A percentile compares a stretch with the other conserved stretches of the same genome.
These are phyloP conservation scores for Illadopsis cleaveri DNA, from an alignment of 2,113 vertebrate species.

Conservation along the genomic window DNA sequence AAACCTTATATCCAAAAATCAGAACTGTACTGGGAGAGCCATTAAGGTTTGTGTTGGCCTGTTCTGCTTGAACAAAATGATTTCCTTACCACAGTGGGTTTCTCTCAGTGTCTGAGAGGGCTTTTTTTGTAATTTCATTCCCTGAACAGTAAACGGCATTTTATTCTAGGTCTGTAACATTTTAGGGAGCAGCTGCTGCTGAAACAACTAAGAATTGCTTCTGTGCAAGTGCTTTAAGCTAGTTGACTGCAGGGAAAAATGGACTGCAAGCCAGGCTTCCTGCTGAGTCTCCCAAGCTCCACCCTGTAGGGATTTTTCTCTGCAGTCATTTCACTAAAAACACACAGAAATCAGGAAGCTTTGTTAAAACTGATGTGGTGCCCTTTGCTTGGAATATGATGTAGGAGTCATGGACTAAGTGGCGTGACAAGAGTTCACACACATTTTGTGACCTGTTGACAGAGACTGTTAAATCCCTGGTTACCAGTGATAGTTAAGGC, in stretches of 20 bases:
- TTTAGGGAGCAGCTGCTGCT: background rate
- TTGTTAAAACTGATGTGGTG: background rate
- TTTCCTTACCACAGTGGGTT: background rate
- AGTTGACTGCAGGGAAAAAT: background rate
- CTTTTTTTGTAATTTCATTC: background rate
- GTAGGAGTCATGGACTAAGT: background rate
- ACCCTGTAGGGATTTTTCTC: background rate
- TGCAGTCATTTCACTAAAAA: background rate
- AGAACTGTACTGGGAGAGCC: background rate
- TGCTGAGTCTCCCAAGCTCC: background rate
- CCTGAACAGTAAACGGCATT: accelerated
- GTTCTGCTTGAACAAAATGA: background rate
- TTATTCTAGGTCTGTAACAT: background rate
- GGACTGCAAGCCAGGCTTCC: background rate
- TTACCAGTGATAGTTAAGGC: background rate
- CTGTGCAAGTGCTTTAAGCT: background rate
- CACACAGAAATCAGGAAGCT: background rate
- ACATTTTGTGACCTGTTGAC: background rate
- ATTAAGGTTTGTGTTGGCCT: background rate
- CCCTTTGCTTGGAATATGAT: background rate
- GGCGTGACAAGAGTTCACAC: background rate
- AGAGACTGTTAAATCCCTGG: background rate
- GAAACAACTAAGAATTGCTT: background rate
- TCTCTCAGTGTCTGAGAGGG: background rate
- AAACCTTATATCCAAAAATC: background rate